A percentile compares a stretch with the other conserved stretches of the same genome.
These are phyloP conservation scores for Chrysodeixis includens DNA, from an alignment of 2,888 invertebrate species.

Conservation along the genomic window DNA sequence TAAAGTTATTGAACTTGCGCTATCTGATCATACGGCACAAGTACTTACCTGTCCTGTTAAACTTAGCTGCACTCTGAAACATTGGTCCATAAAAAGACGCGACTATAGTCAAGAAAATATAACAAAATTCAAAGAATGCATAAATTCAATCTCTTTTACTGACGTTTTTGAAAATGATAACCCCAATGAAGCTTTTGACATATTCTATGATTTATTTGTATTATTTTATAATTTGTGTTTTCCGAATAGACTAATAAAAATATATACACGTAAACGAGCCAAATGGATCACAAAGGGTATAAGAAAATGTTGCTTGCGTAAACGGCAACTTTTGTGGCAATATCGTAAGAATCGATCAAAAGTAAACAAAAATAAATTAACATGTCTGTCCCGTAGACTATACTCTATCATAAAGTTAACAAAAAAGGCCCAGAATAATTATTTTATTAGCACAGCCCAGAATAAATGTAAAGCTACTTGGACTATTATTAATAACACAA, in stretches of 20 bases:
- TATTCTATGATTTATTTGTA: slow-evolving; percentile 12
- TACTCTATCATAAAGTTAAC: slow-evolving; percentile 10
- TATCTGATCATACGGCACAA: slow-evolving; percentile 15
- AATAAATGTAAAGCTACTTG: too few species aligned
- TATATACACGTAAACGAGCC: not conserved
- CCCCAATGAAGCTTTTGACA: slow-evolving; percentile 12
- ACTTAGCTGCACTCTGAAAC: not conserved
- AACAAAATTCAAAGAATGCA: slow-evolving; percentile 12
- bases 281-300: slow-evolving; percentile 12
- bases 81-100: slow-evolving; percentile 2
- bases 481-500: too few species aligned
- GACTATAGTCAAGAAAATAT: slow-evolving; percentile 12
- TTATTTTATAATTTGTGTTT: slow-evolving; percentile 18
- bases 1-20: slow-evolving; percentile 1
- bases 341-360: slow-evolving; percentile 11
- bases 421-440: not conserved
- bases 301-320: slow-evolving; percentile 13
- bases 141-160: slow-evolving; percentile 8
- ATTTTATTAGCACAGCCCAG: too few species aligned
- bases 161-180: slow-evolving; percentile 4
- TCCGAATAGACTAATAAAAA: slow-evolving; percentile 5
- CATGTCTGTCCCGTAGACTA: slow-evolving; percentile 7
- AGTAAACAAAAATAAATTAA: slow-evolving; percentile 10
- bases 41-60: slow-evolving; percentile 11
- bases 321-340: slow-evolving; percentile 17